These are phyloP conservation scores for Sarcophaga carnaria DNA, from an alignment of 2,888 invertebrate species.

Conservation along the genomic window DNA sequence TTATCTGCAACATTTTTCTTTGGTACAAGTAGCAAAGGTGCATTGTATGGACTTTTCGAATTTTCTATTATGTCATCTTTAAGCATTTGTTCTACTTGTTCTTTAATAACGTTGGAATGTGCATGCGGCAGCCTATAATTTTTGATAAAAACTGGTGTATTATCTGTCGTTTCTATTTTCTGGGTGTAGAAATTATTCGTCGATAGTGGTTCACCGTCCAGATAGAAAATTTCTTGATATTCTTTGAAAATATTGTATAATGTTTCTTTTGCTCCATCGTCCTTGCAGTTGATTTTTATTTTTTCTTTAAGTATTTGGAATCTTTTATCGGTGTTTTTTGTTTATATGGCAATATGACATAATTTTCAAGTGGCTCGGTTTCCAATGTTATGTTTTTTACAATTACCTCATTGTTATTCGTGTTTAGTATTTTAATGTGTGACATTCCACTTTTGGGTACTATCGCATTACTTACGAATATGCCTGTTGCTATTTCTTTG, in stretches of 20 bases:
- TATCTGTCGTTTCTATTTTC: background rate
- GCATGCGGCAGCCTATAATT: slow-evolving; percentile 21
- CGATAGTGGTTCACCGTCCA: background rate
- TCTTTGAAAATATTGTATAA: background rate
- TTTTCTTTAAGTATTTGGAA: background rate
- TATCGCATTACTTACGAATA: background rate
- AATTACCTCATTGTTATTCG: background rate
- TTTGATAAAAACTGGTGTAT: slow-evolving; percentile 15
- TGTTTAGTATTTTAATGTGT: slow-evolving; percentile 1
- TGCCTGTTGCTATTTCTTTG: background rate
- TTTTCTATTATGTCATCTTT: slow-evolving; percentile 16
- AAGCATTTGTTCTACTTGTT: slow-evolving; percentile 7
- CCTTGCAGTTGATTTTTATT: background rate
- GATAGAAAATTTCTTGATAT: background rate
- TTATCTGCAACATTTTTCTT: background rate
- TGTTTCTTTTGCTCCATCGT: background rate
- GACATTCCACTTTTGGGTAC: background rate
- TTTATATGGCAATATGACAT: too few species aligned
- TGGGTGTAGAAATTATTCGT: background rate
- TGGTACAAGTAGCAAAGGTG: slow-evolving; percentile 13
- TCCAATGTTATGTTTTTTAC: background rate
- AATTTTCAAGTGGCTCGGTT: background rate
- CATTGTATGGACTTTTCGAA: slow-evolving; percentile 23
- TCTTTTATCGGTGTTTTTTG: background rate
- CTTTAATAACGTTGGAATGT: slow-evolving; percentile 7